Evolutionary conservation across 2,888 invertebrate species (phyloP).

Genomic region (Vesta saturnalis): DNA sequence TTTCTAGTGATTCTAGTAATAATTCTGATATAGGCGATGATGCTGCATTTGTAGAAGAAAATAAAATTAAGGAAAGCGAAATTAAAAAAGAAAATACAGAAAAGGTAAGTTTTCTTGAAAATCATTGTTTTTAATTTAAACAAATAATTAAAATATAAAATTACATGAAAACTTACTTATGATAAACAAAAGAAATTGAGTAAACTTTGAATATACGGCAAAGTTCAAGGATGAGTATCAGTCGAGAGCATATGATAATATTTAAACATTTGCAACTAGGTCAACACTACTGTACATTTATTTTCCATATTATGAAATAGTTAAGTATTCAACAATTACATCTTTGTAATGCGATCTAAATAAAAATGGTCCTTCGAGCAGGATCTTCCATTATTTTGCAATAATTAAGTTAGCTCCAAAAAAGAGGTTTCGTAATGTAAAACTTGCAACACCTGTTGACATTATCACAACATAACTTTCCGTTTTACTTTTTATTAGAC

Average conservation of each 20-base stretch:
- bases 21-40: slow-evolving; percentile 52
- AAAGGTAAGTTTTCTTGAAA: neutral
- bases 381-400: too few relatives aligned
- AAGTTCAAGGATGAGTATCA: slow-evolving; percentile 6
- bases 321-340: too few relatives aligned
- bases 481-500: too few relatives aligned
- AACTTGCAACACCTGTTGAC: neutral
- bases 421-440: too few relatives aligned
- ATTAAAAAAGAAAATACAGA: neutral
- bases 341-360: too few relatives aligned
- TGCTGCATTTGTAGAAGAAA: slow-evolving; percentile 21
- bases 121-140: too few relatives aligned
- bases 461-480: neutral
- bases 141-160: neutral
- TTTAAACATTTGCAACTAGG: slow-evolving; percentile 4
- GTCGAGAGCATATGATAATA: neutral
- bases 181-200: neutral
- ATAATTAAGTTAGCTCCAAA: too few relatives aligned
- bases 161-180: neutral
- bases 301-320: too few relatives aligned
- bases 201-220: slow-evolving; percentile 4
- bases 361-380: too few relatives aligned
- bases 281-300: neutral
- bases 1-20: slow-evolving; percentile 52
- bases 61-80: neutral